phyloP scores from a whole-genome alignment of 2,888 invertebrate species.

The Adelognathus sp. region DNA sequence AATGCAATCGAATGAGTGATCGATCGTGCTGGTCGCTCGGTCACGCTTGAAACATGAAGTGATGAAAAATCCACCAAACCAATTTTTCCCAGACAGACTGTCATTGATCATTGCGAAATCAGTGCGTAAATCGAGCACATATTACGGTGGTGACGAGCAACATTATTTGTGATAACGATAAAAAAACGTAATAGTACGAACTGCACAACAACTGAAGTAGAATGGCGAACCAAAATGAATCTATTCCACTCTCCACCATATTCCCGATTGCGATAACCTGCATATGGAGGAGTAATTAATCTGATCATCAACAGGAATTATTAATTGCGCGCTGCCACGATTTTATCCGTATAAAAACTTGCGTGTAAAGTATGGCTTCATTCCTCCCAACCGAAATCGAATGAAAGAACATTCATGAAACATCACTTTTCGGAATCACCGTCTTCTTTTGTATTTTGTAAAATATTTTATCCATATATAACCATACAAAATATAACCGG shows the following conservation, averaged over 20 bases:
- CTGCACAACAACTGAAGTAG: not conserved
- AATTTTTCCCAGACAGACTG: not conserved
- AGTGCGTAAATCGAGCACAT: not conserved
- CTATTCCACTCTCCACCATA: not conserved
- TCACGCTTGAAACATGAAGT: not conserved
- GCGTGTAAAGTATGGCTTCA: too few relatives aligned
- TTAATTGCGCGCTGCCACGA: not conserved
- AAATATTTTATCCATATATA: too few relatives aligned
- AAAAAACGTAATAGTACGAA: not conserved
- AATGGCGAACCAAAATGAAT: not conserved
- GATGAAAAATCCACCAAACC: not conserved
- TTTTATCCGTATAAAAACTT: not conserved
- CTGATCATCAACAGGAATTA: not conserved
- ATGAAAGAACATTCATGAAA: not conserved
- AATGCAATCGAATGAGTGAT: not conserved
- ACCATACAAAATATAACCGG: too few relatives aligned
- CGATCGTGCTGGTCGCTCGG: not conserved
- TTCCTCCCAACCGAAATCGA: too few relatives aligned
- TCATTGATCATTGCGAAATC: not conserved
- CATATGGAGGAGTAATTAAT: not conserved
- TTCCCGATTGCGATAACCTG: not conserved
- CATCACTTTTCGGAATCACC: too few relatives aligned
- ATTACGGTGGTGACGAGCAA: not conserved
- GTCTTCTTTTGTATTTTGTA: too few relatives aligned
- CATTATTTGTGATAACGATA: not conserved